Conservation (phyloP, 2,113 vertebrate genomes). For the Scortum barcoo region DNA sequence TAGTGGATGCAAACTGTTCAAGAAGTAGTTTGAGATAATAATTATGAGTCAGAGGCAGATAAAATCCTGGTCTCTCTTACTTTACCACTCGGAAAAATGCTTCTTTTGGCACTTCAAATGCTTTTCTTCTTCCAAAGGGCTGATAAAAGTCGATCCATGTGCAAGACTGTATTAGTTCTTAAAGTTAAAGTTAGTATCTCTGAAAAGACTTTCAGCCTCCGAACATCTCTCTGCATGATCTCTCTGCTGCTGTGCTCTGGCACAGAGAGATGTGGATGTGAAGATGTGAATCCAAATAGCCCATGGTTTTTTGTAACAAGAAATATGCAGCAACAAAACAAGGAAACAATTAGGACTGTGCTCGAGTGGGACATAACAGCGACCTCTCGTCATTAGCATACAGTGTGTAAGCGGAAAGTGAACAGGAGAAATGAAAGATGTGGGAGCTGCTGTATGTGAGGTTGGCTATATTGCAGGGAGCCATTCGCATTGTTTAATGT, state of each 20-base stretch:
- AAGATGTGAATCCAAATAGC: constrained; percentile 62
- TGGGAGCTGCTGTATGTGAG: constrained; percentile 70
- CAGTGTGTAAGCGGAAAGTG: constrained; percentile 51
- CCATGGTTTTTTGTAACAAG: constrained; percentile 59
- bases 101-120: constrained; percentile 52
- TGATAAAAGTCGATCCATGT: constrained; percentile 47
- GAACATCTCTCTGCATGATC: constrained; percentile 38
- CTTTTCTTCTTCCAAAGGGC: constrained; percentile 44
- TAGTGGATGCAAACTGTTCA: constrained; percentile 69
- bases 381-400: constrained; percentile 75
- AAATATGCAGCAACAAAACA: constrained; percentile 73
- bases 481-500: constrained; percentile 81
- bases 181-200: constrained; percentile 36
- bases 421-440: constrained; percentile 61
- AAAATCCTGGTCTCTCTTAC: constrained; percentile 43
- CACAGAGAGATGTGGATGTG: constrained; percentile 41
- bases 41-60: constrained; percentile 59
- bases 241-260: constrained; percentile 59
- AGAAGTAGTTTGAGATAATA: constrained; percentile 64
- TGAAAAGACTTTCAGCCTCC: constrained; percentile 33
- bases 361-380: constrained; percentile 49
- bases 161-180: constrained; percentile 50
- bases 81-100: constrained; percentile 36
- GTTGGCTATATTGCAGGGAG: constrained; percentile 73
- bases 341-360: constrained; percentile 60